phyloP scores from a whole-genome alignment of 1,140 invertebrate species.

The Heterodera schachtii region DNA sequence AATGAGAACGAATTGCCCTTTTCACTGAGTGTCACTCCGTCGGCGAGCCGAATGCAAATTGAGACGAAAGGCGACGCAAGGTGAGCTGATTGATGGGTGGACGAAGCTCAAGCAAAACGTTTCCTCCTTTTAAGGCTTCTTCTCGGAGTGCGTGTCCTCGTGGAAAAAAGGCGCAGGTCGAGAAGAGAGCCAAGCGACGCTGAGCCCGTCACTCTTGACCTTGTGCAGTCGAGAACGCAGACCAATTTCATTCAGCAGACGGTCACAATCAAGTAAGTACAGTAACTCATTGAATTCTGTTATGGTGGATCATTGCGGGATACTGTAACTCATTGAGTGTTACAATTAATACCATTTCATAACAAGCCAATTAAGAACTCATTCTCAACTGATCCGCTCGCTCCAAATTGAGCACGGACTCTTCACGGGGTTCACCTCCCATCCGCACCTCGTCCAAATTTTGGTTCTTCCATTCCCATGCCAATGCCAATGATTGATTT shows the following conservation, averaged over 20 bases:
- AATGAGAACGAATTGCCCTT: conserved; percentile 44
- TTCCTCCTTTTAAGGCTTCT: conserved; percentile 23
- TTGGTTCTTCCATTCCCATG: conserved; percentile 34
- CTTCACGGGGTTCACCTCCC: conserved; percentile 46
- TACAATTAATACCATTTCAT: too few relatives aligned
- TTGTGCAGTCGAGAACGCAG: conserved; percentile 40
- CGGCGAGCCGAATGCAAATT: not conserved
- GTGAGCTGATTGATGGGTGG: not conserved
- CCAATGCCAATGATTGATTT: not conserved
- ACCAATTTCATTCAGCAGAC: conserved; percentile 30
- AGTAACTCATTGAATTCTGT: not conserved
- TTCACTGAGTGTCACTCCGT: conserved; percentile 25
- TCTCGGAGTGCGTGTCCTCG: conserved; percentile 49
- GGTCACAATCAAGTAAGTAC: conserved; percentile 43
- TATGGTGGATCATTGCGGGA: not conserved
- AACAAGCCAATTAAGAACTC: conserved; percentile 22
- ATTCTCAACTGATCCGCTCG: conserved; percentile 38
- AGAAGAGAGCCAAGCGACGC: conserved; percentile 48
- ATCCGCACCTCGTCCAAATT: conserved; percentile 31
- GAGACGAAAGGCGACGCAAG: not conserved
- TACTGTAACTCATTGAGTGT: not conserved
- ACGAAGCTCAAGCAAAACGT: too few relatives aligned
- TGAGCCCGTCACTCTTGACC: conserved; percentile 46
- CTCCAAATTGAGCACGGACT: conserved; percentile 51
- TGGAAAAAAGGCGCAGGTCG: conserved; percentile 40